Evolutionary conservation across 2,888 invertebrate genomes (phyloP), one percentile per base, ranked within the genome.

Genomic region (Podotricha telesiphe): DNA sequence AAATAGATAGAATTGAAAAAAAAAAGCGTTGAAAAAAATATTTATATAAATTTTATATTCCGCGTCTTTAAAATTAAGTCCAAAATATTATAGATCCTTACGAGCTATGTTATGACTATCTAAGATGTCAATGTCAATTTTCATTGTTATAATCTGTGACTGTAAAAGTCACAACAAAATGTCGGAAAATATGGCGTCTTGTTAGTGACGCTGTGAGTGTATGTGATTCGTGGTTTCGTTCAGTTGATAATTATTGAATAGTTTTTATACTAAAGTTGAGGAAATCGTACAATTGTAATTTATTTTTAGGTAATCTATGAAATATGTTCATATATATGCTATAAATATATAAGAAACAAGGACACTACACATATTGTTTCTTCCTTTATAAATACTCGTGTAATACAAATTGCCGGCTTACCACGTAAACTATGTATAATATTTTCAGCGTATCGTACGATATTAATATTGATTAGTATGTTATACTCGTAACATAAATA

Each of bases 151-250:
- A 28, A 34, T 62, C 17, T 34, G 28, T 50, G 11, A 19, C 17
- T n/a, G n/a, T n/a, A 5, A 13, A 20, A 53, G 22, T 61, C 17
- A 42, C 15, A 59, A 47, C 45, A 56, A 20, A 56, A 66, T 66
- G 59, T 66, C 50, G 66, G 45, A 28, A 19, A 66, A 59, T 22
- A 66, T 66, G 66, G 66, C 66, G 58, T 66, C 66, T 50, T 58
- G 58, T 50, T 20, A 66, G 56, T 58, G 58, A 66, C 66, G 66
- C 58, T 50, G 48, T 37, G 37, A 37, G 48, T 50, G 48, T 50
- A 22, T 42, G 66, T 66, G 28, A 28, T 42, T 59, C 22, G 42
- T 59, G 5, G 17, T 50, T 58, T 59, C 17, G 10, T 34, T 40
- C 8, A 8, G 20, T 40, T 22, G 17, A 10, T 22, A 50, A 34